Evolutionary conservation across 1,140 invertebrate genomes (phyloP).

Genomic region (Coelopa frigida): DNA sequence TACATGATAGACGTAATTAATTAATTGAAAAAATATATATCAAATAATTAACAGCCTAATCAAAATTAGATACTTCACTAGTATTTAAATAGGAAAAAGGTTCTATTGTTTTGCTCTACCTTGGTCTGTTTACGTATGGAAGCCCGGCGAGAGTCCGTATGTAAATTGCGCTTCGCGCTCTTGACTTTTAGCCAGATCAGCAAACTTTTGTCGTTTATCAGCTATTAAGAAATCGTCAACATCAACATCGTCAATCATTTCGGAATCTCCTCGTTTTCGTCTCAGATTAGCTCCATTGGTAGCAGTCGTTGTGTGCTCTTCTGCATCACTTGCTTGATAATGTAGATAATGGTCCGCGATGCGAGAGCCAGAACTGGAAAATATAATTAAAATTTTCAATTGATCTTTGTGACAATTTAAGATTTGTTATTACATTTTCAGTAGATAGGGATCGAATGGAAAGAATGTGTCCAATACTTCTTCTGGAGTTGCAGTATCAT

Average conservation of each 20-base stretch:
- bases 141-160: constrained; percentile 27
- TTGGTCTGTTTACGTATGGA: constrained; percentile 17
- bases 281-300: constrained; percentile 19
- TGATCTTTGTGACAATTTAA: background rate
- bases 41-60: background rate
- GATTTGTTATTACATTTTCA: constrained; percentile 45
- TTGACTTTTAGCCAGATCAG: constrained; percentile 25
- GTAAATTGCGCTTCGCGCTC: constrained; percentile 32
- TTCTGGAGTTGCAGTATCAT: constrained; percentile 44
- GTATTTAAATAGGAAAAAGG: background rate
- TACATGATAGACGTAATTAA: background rate
- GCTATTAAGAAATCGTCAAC: constrained; percentile 35
- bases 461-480: constrained; percentile 62
- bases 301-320: constrained; percentile 16
- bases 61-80: background rate
- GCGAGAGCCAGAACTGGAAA: constrained; percentile 36
- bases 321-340: constrained; percentile 37
- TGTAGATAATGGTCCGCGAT: constrained; percentile 45
- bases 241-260: constrained; percentile 30
- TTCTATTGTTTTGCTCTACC: background rate
- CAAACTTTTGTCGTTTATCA: constrained; percentile 35
- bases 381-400: background rate
- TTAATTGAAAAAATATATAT: background rate
- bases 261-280: constrained; percentile 42
- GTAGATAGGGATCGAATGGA: constrained; percentile 73